Evolutionary conservation across 35 echinoderm and acorn worm genomes (phyloP).

Genomic region (Apostichopus parvimensis): DNA sequence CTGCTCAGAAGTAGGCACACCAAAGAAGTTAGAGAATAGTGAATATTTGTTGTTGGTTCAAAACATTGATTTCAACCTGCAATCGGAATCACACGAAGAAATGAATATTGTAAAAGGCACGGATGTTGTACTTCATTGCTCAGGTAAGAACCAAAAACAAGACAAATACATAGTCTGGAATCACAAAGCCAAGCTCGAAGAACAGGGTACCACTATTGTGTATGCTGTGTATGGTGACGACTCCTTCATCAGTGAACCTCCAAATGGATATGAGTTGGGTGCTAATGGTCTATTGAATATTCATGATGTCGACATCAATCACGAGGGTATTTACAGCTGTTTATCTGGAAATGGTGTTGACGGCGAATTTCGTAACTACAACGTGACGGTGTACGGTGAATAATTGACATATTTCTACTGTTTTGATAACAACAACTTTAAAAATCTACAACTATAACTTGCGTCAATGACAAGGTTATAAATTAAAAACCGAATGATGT

Average conservation of each 20-base stretch:
- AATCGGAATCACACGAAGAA: background rate
- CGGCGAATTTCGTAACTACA: background rate
- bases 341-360: slow-evolving; percentile 14
- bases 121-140: background rate
- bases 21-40: background rate
- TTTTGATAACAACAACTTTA: no score
- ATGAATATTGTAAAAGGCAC: background rate
- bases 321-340: slow-evolving; percentile 25
- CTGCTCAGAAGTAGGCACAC: background rate
- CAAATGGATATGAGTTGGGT: background rate
- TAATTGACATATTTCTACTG: background rate
- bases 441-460: no score
- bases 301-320: background rate
- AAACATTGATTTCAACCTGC: background rate
- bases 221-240: background rate
- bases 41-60: background rate
- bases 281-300: background rate
- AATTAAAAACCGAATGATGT: no score
- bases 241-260: background rate
- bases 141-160: background rate
- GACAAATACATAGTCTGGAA: background rate
- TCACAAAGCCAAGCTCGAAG: background rate
- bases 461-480: no score
- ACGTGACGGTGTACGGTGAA: background rate
- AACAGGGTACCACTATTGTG: background rate